Evolutionary conservation across 2,888 invertebrate genomes (phyloP), one percentile per base, ranked within the genome.

Genomic region (Polyploca ridens): DNA sequence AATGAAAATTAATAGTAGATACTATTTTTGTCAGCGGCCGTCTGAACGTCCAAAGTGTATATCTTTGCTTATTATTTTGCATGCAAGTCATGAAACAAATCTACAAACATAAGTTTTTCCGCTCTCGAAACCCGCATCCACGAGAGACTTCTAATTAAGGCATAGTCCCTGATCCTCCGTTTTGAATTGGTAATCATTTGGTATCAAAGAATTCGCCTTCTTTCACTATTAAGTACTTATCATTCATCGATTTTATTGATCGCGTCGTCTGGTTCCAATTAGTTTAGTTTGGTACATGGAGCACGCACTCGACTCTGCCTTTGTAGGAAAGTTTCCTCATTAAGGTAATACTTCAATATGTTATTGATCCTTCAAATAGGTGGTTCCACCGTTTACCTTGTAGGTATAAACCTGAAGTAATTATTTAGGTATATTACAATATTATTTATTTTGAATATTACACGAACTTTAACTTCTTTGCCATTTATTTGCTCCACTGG

Each of bases 111-210:
- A 64, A 64, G 54, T 54, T 54, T 54, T 54, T 54, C 54, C 54
- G 54, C 63, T 66, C 67, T 78, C 66, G 64, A 70, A 64, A 64
- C 68, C 68, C 71, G 71, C 66, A 72, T 69, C 73, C 67, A 82
- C 76, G 79, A 70, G 83, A 82, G 83, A 75, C 86, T 90, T 90
- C 91, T 93, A 91, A 92, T 91, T 91, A 91, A 86, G 83, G 81
- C 84, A 74, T 83, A 82, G 80, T 81, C 83, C 85, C 87, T 83
- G 77, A 82, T 78, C 70, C 81, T 76, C 70, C 72, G 81, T 87
- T 91, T 86, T 91, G 91, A 92, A 93, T 92, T 93, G 90, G 90
- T 91, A 91, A 93, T 92, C 86, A 90, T 83, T 86, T 81, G 81
- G 81, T 85, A 83, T 91, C 91, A 92, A 92, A 92, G 93, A 89